Evolutionary conservation across 2,888 invertebrate genomes (phyloP).

Genomic region (Tenthredo notha): DNA sequence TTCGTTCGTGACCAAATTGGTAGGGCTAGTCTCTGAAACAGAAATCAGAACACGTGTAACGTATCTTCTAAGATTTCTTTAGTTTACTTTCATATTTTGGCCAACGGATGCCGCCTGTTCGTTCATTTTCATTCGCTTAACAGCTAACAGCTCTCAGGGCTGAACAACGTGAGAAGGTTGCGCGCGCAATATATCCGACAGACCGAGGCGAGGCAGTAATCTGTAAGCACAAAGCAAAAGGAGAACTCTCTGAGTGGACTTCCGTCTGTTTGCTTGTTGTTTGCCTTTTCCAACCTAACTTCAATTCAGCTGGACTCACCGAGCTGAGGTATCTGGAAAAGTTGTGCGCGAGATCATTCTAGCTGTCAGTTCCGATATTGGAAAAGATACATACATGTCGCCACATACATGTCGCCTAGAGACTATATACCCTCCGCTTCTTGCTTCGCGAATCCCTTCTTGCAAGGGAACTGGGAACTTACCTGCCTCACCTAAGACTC

Average conservation of each 20-base stretch:
- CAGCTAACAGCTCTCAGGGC: slow-evolving; percentile 77
- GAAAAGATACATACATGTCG: not conserved
- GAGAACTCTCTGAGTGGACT: slow-evolving; percentile 77
- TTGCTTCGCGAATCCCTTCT: slow-evolving; percentile 48
- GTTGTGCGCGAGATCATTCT: slow-evolving; percentile 27
- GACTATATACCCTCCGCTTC: slow-evolving; percentile 20
- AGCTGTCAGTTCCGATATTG: not conserved
- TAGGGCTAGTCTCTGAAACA: slow-evolving; percentile 77
- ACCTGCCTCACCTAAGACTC: slow-evolving; percentile 52
- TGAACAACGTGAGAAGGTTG: slow-evolving; percentile 74
- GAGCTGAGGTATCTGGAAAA: slow-evolving; percentile 66
- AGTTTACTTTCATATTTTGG: slow-evolving; percentile 61
- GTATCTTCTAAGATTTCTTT: slow-evolving; percentile 66
- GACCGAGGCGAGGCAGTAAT: slow-evolving; percentile 78
- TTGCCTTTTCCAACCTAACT: slow-evolving; percentile 76
- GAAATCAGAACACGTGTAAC: slow-evolving; percentile 77
- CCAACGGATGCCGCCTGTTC: slow-evolving; percentile 55
- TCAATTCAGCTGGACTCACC: slow-evolving; percentile 56
- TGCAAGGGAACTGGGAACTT: slow-evolving; percentile 62
- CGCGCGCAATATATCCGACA: slow-evolving; percentile 76
- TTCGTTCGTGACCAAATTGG: slow-evolving; percentile 71
- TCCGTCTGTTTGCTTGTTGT: slow-evolving; percentile 73
- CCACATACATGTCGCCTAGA: not conserved
- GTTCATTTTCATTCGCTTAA: slow-evolving; percentile 62
- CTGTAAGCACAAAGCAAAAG: slow-evolving; percentile 79